Conservation (phyloP, 2,888 invertebrate species). For the Clistopyga incitator region DNA sequence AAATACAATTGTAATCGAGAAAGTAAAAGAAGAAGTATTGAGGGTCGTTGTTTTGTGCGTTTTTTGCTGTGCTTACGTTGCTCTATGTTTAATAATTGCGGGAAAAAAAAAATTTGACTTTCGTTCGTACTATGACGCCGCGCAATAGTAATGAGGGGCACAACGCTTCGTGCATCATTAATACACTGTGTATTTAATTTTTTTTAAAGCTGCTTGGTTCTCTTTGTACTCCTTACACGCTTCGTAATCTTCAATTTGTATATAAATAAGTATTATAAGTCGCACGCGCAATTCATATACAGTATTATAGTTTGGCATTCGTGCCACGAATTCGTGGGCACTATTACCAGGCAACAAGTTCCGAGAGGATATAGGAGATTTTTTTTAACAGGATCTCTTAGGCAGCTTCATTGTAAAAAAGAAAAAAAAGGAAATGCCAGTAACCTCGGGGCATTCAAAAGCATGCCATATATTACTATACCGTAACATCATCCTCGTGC, state of each 20-base stretch:
- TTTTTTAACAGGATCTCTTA: neutral
- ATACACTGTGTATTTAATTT: neutral
- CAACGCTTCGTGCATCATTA: conserved; percentile 23
- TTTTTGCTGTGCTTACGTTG: too few relatives aligned
- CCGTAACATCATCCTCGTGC: neutral
- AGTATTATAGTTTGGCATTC: conserved; percentile 13
- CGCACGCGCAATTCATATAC: neutral
- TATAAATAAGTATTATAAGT: neutral
- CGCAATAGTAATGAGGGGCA: neutral
- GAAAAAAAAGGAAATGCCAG: neutral
- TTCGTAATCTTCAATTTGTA: neutral
- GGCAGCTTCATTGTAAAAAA: neutral
- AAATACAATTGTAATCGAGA: too few relatives aligned
- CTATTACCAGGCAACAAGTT: neutral
- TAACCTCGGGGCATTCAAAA: neutral
- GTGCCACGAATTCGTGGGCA: neutral
- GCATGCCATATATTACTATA: neutral
- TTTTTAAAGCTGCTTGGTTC: neutral
- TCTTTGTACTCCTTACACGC: neutral
- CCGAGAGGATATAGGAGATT: neutral
- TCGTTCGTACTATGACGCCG: neutral
- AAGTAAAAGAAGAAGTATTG: too few relatives aligned
- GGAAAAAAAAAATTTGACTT: neutral
- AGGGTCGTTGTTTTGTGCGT: too few relatives aligned
- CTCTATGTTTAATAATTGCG: too few relatives aligned